Percentiles rank a stretch among this genome's conserved stretches.
phyloP scores from a whole-genome alignment of 2,888 invertebrate genomes.

The Cosmopolites sordidus region DNA sequence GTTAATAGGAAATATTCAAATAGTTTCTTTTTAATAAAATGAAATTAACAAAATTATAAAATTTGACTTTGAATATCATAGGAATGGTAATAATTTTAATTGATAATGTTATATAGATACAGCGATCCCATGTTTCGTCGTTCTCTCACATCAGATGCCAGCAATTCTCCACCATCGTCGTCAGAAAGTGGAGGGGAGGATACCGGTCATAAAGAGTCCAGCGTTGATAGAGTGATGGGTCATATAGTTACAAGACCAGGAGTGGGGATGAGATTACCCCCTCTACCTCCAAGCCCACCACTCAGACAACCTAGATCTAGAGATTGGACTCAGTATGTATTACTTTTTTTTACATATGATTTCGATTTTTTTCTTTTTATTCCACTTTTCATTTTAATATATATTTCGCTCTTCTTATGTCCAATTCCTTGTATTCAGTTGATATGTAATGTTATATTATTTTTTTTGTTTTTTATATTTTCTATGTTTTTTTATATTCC shows the following conservation, averaged over 20 bases:
- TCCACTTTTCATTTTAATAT: too few relatives aligned
- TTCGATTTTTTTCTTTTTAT: too few relatives aligned
- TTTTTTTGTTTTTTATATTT: too few relatives aligned
- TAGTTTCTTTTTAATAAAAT: too few relatives aligned
- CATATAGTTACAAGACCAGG: slow-evolving; percentile 45
- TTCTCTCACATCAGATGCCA: slow-evolving; percentile 30
- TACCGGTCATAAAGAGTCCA: slow-evolving; percentile 35
- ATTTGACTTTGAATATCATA: too few relatives aligned
- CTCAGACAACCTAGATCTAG: slow-evolving; percentile 26
- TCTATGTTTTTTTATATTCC: too few relatives aligned
- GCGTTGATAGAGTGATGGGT: slow-evolving; percentile 46
- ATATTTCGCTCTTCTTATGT: too few relatives aligned
- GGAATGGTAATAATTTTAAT: not conserved
- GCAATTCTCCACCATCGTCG: slow-evolving; percentile 45
- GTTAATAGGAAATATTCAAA: too few relatives aligned
- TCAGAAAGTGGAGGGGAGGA: slow-evolving; percentile 43
- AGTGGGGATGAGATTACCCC: slow-evolving; percentile 43
- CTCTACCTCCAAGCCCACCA: slow-evolving; percentile 46
- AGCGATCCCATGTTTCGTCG: slow-evolving; percentile 45
- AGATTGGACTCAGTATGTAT: slow-evolving; percentile 21
- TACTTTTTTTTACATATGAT: not conserved
- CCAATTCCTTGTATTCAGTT: too few relatives aligned
- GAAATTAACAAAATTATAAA: too few relatives aligned
- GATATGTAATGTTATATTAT: too few relatives aligned
- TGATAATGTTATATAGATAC: slow-evolving; percentile 34